A percentile compares a stretch with the other conserved stretches of the same genome.
phyloP scores from a whole-genome alignment of 2,797 vertebrate species.

The Cephalopachus bancanus region DNA sequence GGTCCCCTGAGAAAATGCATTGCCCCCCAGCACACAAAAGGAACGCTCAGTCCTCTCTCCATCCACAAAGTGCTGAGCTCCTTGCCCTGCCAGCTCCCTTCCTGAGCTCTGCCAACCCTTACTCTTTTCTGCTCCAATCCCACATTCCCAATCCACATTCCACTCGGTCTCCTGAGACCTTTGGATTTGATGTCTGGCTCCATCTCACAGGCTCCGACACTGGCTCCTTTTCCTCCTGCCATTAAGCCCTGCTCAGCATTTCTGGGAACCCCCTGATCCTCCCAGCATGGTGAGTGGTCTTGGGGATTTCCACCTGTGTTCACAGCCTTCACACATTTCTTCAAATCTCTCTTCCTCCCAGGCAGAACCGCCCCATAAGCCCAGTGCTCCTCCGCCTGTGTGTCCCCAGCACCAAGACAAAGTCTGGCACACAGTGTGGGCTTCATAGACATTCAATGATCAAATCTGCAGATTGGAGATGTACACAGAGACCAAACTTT shows the following conservation, averaged over 20 bases:
- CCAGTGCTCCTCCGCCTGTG: not conserved
- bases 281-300: rapidly evolving
- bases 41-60: rapidly evolving
- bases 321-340: not conserved
- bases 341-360: not conserved
- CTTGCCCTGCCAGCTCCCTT: too few species aligned
- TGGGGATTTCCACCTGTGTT: rapidly evolving
- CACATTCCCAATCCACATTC: not conserved
- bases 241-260: rapidly evolving
- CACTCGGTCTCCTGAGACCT: rapidly evolving
- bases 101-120: rapidly evolving
- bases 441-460: rapidly evolving
- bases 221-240: not conserved
- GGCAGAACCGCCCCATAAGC: not conserved
- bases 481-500: not conserved
- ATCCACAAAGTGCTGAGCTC: rapidly evolving
- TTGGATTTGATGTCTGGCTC: rapidly evolving
- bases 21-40: not conserved
- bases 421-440: rapidly evolving
- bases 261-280: not conserved
- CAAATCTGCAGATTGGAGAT: not conserved
- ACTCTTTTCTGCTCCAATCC: not conserved
- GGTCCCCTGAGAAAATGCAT: rapidly evolving
- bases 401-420: not conserved
- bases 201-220: not conserved